These are phyloP conservation scores for Dasypolia templi DNA, from an alignment of 2,888 invertebrate genomes.

Conservation along the genomic window DNA sequence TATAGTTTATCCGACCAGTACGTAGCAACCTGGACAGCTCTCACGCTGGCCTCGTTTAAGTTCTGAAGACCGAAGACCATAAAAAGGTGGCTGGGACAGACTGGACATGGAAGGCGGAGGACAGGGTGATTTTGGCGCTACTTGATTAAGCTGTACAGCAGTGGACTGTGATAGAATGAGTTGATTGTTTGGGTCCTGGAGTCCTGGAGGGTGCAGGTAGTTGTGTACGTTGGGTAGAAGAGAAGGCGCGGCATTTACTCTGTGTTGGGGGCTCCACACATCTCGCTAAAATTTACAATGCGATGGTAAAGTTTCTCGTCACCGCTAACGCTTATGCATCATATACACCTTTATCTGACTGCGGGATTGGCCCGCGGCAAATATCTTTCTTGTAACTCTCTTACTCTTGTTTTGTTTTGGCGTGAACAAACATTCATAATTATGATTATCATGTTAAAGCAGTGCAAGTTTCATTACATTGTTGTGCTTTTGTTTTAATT, in stretches of 20 bases:
- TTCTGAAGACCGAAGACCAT: not conserved
- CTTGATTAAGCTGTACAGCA: too few relatives aligned
- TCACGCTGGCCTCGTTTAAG: not conserved
- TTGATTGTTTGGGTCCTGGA: too few relatives aligned
- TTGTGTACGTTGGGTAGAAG: too few relatives aligned
- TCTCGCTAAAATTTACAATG: not conserved
- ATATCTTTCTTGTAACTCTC: constrained; percentile 71
- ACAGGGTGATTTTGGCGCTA: too few relatives aligned
- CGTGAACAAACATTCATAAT: constrained; percentile 68
- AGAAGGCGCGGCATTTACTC: not conserved
- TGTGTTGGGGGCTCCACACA: not conserved
- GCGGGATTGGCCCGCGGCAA: constrained; percentile 63
- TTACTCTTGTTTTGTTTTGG: constrained; percentile 64
- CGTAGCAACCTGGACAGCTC: not conserved
- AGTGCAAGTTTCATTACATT: constrained; percentile 33
- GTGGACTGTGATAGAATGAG: too few relatives aligned
- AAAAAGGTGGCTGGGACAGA: too few relatives aligned
- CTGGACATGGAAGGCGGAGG: too few relatives aligned
- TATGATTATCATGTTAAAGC: constrained; percentile 66
- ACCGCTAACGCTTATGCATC: constrained; percentile 38
- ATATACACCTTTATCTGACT: constrained; percentile 36
- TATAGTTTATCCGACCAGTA: not conserved
- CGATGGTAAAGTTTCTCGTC: not conserved
- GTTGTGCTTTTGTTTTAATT: constrained; percentile 17
- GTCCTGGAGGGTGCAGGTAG: too few relatives aligned